Evolutionary conservation across 1,140 invertebrate genomes (phyloP), one percentile per base, ranked within the genome.

Genomic region (Parapsyche elsis): DNA sequence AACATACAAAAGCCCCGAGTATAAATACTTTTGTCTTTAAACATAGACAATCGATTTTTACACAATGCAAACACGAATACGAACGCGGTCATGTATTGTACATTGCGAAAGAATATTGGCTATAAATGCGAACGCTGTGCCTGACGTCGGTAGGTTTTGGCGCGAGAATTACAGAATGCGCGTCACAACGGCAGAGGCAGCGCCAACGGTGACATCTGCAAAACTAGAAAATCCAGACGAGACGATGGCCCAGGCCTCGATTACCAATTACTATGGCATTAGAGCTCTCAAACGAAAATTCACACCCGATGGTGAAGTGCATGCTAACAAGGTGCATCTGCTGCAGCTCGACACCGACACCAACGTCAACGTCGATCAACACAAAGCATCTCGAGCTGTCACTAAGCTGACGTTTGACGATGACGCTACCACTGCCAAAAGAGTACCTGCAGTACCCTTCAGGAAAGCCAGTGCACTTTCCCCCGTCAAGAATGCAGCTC

Each of bases 381-480:
- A n/a, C n/a, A 46, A 16, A 53, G 49, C 12, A 53, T 10, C 87
- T 44, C 78, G 88, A 2, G 86, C 86, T 4, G 86, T 90, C 30
- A 77, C 85, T 0, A 89, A 88, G 76, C 81, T 86, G 12, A 80
- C 57, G 16, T 83, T 83, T 0, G 84, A 85, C 4, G 70, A 84
- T 21, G 5, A 49, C 1, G 79, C 16, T 2, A n/a, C 10, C 57
- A 0, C 21, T 53, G 0, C 21, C 19, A 30, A 16, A 5, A 12
- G 61, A 26, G 14, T 76, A 14, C n/a, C 67, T 0, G 10, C 9
- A 5, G 86, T 89, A 9, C 70, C 84, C 0, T 89, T 89, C 71
- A 85, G 87, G 46, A 90, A 89, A 70, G 85, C 84, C 21, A 87
- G 87, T 38, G 21, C 77, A 0, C 76, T 88, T 5, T 88, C 86